Evolutionary conservation across 35 echinoderm and acorn worm genomes (phyloP).

Genomic region (Apostichopus californicus): DNA sequence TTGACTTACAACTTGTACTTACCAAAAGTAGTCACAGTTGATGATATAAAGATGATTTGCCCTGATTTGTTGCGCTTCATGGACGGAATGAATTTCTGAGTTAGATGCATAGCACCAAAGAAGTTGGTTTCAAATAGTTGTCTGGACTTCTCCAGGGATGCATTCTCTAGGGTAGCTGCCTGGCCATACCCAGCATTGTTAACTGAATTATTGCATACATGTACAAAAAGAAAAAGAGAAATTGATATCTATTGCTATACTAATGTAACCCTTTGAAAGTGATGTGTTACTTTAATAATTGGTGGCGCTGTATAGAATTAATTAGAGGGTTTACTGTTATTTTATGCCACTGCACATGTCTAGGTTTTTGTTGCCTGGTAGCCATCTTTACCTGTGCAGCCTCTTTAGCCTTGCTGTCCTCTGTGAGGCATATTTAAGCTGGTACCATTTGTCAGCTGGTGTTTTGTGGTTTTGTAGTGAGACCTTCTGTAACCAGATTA

Average conservation of each 20-base stretch:
- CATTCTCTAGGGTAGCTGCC: slow-evolving; percentile 41
- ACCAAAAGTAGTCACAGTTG: not conserved
- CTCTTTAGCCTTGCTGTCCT: no score
- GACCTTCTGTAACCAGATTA: no score
- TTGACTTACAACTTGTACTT: not conserved
- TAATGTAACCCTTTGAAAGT: no score
- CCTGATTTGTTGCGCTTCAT: slow-evolving; percentile 71
- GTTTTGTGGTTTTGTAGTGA: no score
- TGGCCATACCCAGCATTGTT: slow-evolving; percentile 78
- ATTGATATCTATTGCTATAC: not conserved
- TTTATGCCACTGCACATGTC: no score
- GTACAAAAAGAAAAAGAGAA: not conserved
- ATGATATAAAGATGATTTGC: slow-evolving; percentile 50
- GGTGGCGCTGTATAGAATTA: no score
- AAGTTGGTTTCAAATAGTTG: slow-evolving; percentile 76
- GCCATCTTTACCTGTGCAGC: no score
- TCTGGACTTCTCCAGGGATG: slow-evolving; percentile 38
- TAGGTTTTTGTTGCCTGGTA: no score
- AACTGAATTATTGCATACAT: slow-evolving; percentile 32
- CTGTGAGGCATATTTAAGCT: no score
- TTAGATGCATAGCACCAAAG: slow-evolving; percentile 64
- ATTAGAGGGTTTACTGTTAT: no score
- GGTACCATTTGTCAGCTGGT: no score
- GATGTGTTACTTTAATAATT: no score
- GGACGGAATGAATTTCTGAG: slow-evolving; percentile 60